These are phyloP conservation scores for Arenaria interpres DNA, from an alignment of 2,113 vertebrate species.

Conservation along the genomic window DNA sequence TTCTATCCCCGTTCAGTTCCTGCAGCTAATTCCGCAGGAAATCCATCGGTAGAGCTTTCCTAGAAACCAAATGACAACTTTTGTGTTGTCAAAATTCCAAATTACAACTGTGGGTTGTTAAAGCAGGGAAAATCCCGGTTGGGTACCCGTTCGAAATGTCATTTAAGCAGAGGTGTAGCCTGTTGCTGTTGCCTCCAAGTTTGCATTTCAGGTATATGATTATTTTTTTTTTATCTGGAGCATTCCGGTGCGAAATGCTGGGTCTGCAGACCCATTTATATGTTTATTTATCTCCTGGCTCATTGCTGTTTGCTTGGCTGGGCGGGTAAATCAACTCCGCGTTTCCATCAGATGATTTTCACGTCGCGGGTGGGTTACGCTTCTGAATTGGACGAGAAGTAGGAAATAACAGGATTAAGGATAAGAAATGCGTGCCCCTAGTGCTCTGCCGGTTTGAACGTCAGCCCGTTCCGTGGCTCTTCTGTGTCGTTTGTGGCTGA, in stretches of 20 bases:
- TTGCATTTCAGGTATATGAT: neutral
- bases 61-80: neutral
- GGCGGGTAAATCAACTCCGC: neutral
- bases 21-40: neutral
- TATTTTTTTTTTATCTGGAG: neutral
- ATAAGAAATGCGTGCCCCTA: neutral
- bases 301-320: neutral
- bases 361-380: neutral
- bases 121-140: neutral
- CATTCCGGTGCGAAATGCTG: neutral
- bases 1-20: neutral
- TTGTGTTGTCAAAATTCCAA: neutral
- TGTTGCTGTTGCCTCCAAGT: neutral
- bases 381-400: neutral
- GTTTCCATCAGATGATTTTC: neutral
- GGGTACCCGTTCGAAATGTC: neutral
- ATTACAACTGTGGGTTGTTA: neutral
- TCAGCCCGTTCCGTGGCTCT: accelerated
- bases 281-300: neutral
- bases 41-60: neutral
- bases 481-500: neutral
- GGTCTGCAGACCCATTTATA: neutral
- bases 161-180: neutral
- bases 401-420: neutral
- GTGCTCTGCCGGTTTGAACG: neutral